Base-by-base conservation (phyloP, 2,113 vertebrate genomes). In the Austrofundulus limnaeus region DNA sequence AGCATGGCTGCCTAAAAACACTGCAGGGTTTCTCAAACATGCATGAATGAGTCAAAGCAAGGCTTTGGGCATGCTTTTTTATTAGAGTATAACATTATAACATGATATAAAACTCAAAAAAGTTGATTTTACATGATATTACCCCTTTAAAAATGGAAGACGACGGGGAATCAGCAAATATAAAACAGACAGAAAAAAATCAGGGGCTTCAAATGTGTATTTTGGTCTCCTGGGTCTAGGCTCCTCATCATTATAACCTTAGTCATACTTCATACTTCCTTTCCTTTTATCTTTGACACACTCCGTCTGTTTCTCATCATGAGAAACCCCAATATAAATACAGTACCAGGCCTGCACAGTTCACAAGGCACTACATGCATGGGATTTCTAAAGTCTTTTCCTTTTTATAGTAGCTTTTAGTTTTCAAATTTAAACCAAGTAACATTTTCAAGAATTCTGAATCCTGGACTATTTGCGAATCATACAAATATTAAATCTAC, bases 181-280 rank as follows among this genome's bases (percentile, higher is more conserved):
- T 50, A 70, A 85, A 84, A 77, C 70, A 83, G 67, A 74, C 38
- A 71, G 48, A 13, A 42, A 17, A 24, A 46, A 59, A 48, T 15
- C 46, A 77, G 41, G 67, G 55, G 20, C 38, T 62, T 59, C 67
- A 72, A 73, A 78, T 71, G 84, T 70, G 67, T 53, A 75, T 77
- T 77, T 28, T 77, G 70, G 74, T 80, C 85, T 83, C 70, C 54
- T 72, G 80, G 81, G 71, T 79, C 80, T 78, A 69, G 58, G 80
- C 83, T 87, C 73, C 68, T 72, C 78, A 71, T 85, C 80, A 82
- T 87, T 84, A 88, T 87, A 89, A 85, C 85, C 84, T 85, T 81
- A 87, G 87, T 88, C 87, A 89, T 88, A 84, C 82, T 89, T 85
- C 83, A 90, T 85, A 87, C 85, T 87, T 90, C 83, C 85, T 88